Conservation (phyloP, 2,888 invertebrate genomes). For the Phragmatobia fuliginosa region DNA sequence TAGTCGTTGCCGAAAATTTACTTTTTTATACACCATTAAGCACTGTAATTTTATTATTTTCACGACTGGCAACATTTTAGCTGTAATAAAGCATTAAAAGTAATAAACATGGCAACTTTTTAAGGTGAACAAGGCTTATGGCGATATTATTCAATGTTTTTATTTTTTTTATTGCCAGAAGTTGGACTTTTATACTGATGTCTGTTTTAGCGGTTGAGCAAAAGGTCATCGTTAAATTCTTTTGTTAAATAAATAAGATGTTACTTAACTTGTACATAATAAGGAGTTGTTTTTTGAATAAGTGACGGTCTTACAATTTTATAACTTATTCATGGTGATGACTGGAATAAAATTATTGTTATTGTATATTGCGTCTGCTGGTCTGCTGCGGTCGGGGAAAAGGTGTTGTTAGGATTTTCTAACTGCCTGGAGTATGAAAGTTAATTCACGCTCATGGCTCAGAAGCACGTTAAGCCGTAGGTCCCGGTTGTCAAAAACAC, state of each 20-base stretch:
- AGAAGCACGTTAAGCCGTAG: too few relatives aligned
- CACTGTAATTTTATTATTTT: conserved; percentile 35
- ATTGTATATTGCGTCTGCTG: too few relatives aligned
- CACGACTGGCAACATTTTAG: conserved; percentile 25
- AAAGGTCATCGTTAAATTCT: conserved; percentile 1
- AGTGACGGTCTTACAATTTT: background rate
- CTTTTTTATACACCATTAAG: conserved; percentile 46
- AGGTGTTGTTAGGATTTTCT: too few relatives aligned
- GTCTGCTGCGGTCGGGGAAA: too few relatives aligned
- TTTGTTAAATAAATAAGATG: background rate
- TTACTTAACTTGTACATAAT: background rate
- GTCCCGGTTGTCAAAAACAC: too few relatives aligned
- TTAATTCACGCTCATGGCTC: too few relatives aligned
- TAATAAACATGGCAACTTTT: conserved; percentile 26
- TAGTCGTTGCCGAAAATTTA: conserved; percentile 40
- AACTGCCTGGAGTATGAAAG: too few relatives aligned
- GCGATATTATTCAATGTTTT: conserved; percentile 16
- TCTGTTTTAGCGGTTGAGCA: background rate
- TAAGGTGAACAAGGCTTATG: conserved; percentile 11
- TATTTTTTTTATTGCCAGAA: conserved; percentile 16
- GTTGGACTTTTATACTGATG: conserved; percentile 5
- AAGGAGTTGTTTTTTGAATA: background rate
- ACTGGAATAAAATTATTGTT: background rate
- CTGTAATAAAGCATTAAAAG: conserved; percentile 22
- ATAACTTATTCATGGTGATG: background rate